phyloP scores from a whole-genome alignment of 2,888 invertebrate species.

The Andrena bicolor region DNA sequence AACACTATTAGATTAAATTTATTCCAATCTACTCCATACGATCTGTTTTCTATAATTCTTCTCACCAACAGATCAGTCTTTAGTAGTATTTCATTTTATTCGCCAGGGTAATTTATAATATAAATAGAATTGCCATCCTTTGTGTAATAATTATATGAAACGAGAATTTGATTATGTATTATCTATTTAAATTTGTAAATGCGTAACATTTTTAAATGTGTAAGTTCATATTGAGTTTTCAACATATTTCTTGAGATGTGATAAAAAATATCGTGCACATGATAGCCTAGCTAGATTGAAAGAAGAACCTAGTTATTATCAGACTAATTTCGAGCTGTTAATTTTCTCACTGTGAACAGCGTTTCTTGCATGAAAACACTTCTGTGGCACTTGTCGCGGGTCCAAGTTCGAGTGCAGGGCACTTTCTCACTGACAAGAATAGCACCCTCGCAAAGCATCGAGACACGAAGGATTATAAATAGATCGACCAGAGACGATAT shows the following conservation, averaged over 20 bases:
- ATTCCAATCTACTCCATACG: neutral
- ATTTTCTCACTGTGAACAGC: slow-evolving; percentile 17
- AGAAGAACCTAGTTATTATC: slow-evolving; percentile 8
- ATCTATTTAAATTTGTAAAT: too few relatives aligned
- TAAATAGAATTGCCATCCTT: too few relatives aligned
- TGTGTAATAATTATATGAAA: too few relatives aligned
- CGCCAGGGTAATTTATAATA: too few relatives aligned
- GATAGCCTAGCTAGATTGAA: neutral
- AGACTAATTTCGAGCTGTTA: neutral
- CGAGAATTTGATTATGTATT: too few relatives aligned
- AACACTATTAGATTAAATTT: neutral
- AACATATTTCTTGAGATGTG: too few relatives aligned
- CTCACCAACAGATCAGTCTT: too few relatives aligned
- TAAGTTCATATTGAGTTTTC: too few relatives aligned
- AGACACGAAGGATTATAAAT: slow-evolving; percentile 67
- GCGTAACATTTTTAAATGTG: too few relatives aligned
- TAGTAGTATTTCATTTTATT: too few relatives aligned
- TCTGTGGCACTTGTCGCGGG: slow-evolving; percentile 51
- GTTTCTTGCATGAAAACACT: slow-evolving; percentile 43
- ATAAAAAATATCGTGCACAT: too few relatives aligned
- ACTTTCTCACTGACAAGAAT: slow-evolving; percentile 67
- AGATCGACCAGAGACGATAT: slow-evolving; percentile 64
- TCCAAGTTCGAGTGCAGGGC: slow-evolving; percentile 60
- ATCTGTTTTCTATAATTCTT: neutral
- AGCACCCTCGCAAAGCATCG: slow-evolving; percentile 68